Evolutionary conservation across 1,140 invertebrate species (phyloP), one percentile per base, ranked within the genome.

Genomic region (Euborellia annulipes): DNA sequence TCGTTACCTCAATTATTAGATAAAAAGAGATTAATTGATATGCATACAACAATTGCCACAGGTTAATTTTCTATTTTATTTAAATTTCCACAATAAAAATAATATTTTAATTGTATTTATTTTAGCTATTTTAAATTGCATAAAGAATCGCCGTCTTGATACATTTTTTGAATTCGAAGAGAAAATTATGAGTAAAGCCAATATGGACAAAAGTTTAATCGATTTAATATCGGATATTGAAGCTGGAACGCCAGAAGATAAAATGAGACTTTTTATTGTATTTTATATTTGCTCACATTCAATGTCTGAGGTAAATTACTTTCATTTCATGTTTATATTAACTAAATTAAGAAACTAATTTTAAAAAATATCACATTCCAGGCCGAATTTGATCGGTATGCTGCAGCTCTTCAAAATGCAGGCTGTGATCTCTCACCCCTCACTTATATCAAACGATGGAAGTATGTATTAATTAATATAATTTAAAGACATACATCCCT

Each of bases 11-110:
- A 98, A 62, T 68, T 98, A 3, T 72, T 98, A 56, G 93, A 98
- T 66, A 94, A 89, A 68, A 99, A 99, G 62, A 69, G 90, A 39
- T 70, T 98, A 6, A 94, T 99, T 54, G 94, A 98, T 61, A 92
- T 96, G 82, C 96, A 99, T 62, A 98, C 91, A 9, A 95, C 90
- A 48, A 83, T 98, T 53, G 95, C 95, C 7, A 98, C 93, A 52
- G 79, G 79, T 77, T 64, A 56, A 46, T 41, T 37, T 34, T 30
- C 49, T 2, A 13, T 18, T 38, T 32, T 40, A 20, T 11, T n/a
- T 30, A 44, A 36, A 20, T 19, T 18, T 38, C 11, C 21, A 32
- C 13, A 23, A 45, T 18, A 32, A 32, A n/a, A 32, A n/a, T 32
- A 32, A 8, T 32, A 8, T 32, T n/a, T 27, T 27, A 7, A 36